Base-by-base conservation (phyloP, 1,140 invertebrate genomes). In the Plectrocnemia conspersa region DNA sequence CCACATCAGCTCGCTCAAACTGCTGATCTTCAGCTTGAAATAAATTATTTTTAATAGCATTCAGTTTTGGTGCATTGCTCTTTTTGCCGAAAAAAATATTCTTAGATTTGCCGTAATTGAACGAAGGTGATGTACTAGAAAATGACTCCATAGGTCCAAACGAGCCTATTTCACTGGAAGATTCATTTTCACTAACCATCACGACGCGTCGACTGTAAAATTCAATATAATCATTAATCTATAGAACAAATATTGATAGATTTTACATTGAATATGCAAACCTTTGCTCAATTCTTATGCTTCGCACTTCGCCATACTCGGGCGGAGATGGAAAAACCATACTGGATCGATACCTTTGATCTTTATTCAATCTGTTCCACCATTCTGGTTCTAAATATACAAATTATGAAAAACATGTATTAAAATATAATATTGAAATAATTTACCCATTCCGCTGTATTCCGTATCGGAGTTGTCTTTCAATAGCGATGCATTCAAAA, bases 211-310 rank as follows among this genome's bases (percentile, higher is more conserved):
- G 35, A 3, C 46, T 50, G 27, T 2, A 54, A 54, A 15, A 44
- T 21, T 19, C 29, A 44, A 22, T 21, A n/a, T 7, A 22, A 22
- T 22, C 6, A 15, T 44, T 5, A 44, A 6, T 7, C 22, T 11
- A 25, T 7, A n/a, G 9, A 42, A 6, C 22, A n/a, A 47, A 48
- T 27, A 38, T 3, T 52, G 21, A 53, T 42, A 44, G 11, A 42
- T n/a, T 27, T n/a, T 32, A 15, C 23, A 45, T 18, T 2, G n/a
- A 33, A 13, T 36, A 33, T 18, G n/a, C n/a, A 22, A 27, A 53
- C 58, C 58, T 56, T 48, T 60, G 41, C 42, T 60, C 54, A 4
- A 56, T 36, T 36, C 9, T 23, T 32, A 60, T 52, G 35, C 33
- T 55, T 33, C n/a, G 25, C 19, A 16, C 13, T 16, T 58, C 40